phyloP scores from a whole-genome alignment of 2,113 vertebrate species.

The Grus americana region DNA sequence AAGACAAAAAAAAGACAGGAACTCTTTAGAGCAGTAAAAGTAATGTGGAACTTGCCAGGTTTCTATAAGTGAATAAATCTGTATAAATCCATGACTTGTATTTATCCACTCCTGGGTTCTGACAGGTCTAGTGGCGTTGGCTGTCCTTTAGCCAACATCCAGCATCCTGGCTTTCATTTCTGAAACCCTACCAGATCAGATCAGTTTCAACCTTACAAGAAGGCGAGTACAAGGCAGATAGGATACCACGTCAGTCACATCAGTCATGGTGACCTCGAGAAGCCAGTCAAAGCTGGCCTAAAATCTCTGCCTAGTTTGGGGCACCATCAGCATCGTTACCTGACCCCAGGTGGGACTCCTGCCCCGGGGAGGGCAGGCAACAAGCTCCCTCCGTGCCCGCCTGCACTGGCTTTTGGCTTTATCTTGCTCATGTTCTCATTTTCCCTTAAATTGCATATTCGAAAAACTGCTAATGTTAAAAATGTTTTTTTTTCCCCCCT shows the following conservation, averaged over 20 bases:
- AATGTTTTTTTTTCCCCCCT: neutral
- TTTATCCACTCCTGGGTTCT: neutral
- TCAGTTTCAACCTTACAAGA: neutral
- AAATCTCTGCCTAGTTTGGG: neutral
- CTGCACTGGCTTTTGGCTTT: neutral
- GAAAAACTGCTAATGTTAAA: neutral
- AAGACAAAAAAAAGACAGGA: neutral
- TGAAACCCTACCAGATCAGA: neutral
- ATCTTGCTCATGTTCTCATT: neutral
- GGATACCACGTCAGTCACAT: neutral
- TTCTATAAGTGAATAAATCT: neutral
- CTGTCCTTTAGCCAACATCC: neutral
- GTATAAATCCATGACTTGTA: neutral
- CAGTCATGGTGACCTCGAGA: neutral
- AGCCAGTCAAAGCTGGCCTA: neutral
- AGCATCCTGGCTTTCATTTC: neutral
- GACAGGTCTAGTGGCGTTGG: neutral
- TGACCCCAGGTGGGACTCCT: neutral
- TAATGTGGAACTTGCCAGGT: neutral
- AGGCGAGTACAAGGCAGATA: neutral
- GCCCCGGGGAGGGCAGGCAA: neutral
- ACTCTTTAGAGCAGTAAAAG: neutral
- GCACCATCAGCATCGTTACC: neutral
- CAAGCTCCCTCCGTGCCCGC: accelerated
- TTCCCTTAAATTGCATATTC: neutral